These are phyloP conservation scores for Microplitis demolitor DNA, from an alignment of 1,140 invertebrate genomes.

Conservation along the genomic window DNA sequence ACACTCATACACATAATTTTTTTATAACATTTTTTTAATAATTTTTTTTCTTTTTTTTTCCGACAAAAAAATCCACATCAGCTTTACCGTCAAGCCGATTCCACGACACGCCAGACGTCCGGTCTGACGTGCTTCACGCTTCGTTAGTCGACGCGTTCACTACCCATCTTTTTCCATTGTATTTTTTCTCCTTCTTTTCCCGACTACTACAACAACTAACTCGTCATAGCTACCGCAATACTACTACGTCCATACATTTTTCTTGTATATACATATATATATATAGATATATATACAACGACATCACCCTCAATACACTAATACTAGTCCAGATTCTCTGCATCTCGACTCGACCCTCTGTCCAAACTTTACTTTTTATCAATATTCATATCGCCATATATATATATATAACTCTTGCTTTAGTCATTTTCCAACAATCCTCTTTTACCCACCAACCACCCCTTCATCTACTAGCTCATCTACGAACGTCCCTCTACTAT, in stretches of 20 bases:
- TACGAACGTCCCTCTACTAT: no score
- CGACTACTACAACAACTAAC: background rate
- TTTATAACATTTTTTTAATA: background rate
- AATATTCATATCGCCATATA: conserved; percentile 15
- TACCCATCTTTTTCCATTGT: background rate
- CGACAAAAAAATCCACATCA: background rate
- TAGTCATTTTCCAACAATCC: no score
- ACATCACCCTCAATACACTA: background rate
- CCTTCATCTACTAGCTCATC: no score
- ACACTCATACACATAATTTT: background rate
- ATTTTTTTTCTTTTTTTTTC: background rate
- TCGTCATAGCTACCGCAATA: background rate
- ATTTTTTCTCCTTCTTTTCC: background rate
- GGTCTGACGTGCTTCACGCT: conserved; percentile 13
- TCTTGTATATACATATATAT: background rate
- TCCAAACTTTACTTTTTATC: conserved; percentile 20
- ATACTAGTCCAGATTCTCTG: background rate
- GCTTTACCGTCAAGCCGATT: background rate
- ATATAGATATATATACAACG: background rate
- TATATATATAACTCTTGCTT: background rate
- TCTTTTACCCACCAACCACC: no score
- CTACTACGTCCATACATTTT: background rate
- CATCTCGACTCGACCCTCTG: background rate
- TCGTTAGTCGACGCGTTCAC: conserved; percentile 7
- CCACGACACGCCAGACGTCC: conserved; percentile 2